Evolutionary conservation across 2,888 invertebrate genomes (phyloP).

Genomic region (Podotricha telesiphe): DNA sequence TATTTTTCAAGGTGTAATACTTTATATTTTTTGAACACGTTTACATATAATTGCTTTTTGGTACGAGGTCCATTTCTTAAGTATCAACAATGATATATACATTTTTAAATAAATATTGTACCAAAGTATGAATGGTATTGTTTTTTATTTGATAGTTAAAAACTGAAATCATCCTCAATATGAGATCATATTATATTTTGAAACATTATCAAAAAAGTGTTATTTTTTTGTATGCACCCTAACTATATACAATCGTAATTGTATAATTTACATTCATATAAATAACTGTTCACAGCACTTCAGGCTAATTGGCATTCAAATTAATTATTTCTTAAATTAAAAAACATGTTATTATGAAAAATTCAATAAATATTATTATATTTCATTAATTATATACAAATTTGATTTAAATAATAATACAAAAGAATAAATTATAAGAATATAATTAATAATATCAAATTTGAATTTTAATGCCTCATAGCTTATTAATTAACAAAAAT

Average conservation of each 20-base stretch:
- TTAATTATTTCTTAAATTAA: neutral
- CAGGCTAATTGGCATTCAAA: constrained; percentile 24
- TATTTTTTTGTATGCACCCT: constrained; percentile 22
- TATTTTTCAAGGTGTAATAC: neutral
- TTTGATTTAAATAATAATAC: neutral
- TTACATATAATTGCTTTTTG: neutral
- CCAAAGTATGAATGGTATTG: neutral
- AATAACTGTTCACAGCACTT: constrained; percentile 26
- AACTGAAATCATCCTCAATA: constrained; percentile 9
- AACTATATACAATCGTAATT: constrained; percentile 18
- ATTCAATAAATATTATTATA: neutral
- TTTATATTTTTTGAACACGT: constrained; percentile 1
- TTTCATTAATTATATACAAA: neutral
- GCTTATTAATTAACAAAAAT: neutral
- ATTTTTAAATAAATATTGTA: constrained; percentile 2
- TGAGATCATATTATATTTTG: constrained; percentile 32
- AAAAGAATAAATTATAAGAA: neutral
- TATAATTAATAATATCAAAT: neutral
- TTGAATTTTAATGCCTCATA: constrained; percentile 11
- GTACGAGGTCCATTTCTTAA: neutral
- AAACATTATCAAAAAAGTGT: constrained; percentile 15
- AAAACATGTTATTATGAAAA: neutral
- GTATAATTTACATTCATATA: constrained; percentile 19
- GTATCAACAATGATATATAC: neutral
- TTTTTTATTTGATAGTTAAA: constrained; percentile 3